phyloP scores from a whole-genome alignment of 2,113 vertebrate genomes.

The Mastomys coucha region DNA sequence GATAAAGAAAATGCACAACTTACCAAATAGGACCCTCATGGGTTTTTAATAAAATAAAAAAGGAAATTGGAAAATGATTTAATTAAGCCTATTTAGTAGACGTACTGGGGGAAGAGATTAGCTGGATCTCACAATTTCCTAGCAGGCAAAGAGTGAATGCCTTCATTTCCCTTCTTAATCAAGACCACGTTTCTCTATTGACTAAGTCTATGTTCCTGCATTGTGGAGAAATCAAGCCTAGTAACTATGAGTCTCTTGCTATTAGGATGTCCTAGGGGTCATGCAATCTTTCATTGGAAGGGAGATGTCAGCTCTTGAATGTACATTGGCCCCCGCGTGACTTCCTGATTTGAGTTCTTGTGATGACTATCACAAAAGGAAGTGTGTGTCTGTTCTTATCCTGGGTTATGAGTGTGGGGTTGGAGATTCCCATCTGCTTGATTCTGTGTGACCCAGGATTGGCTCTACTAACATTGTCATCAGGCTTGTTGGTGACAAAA shows the following conservation, averaged over 20 bases:
- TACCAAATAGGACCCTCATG: constrained; percentile 14
- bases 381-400: background rate
- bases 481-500: background rate
- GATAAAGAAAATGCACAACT: constrained; percentile 55
- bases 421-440: background rate
- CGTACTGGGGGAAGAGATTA: background rate
- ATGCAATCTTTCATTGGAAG: background rate
- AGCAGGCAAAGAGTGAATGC: background rate
- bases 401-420: background rate
- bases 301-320: background rate
- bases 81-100: constrained; percentile 63
- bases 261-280: background rate
- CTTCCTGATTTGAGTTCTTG: background rate
- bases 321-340: background rate
- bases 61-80: constrained; percentile 64
- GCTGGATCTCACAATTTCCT: background rate
- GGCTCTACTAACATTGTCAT: background rate
- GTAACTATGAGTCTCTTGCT: background rate
- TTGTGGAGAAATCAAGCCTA: constrained; percentile 13
- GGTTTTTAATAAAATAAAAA: constrained; percentile 55
- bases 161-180: background rate
- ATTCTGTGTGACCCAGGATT: background rate
- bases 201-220: background rate
- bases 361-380: background rate
- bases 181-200: background rate